Evolutionary conservation across 1,140 invertebrate species (phyloP).

Genomic region (Caerostris extrusa): DNA sequence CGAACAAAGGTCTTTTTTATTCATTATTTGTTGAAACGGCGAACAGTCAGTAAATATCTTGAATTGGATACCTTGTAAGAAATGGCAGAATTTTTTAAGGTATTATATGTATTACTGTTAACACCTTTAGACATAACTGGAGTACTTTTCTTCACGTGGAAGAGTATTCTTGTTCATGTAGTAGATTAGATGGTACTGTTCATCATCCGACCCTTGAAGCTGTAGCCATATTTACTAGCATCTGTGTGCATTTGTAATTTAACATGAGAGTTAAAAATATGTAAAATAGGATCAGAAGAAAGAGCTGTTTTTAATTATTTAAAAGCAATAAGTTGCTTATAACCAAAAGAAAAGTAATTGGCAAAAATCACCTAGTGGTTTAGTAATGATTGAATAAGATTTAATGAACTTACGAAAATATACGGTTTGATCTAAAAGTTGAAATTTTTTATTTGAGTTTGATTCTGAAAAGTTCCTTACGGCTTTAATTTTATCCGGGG

Average conservation of each 20-base stretch:
- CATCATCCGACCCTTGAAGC: background rate
- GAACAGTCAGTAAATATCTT: no score
- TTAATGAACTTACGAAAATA: slow-evolving; percentile 7
- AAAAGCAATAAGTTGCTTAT: background rate
- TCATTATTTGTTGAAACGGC: no score
- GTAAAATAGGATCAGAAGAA: background rate
- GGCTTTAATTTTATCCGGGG: no score
- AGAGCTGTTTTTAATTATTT: background rate
- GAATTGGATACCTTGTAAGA: no score
- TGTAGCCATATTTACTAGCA: background rate
- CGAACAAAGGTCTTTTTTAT: no score
- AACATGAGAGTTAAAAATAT: background rate
- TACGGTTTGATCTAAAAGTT: background rate
- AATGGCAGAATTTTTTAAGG: no score
- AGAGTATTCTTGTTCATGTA: no score
- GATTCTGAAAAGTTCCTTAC: background rate
- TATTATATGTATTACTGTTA: no score
- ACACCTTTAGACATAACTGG: no score
- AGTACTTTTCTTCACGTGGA: no score
- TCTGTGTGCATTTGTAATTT: background rate
- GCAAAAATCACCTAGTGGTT: background rate
- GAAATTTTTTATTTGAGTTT: background rate
- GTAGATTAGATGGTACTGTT: no score
- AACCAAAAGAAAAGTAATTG: background rate
- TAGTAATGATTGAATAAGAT: background rate